Evolutionary conservation across 2,113 vertebrate genomes (phyloP).

Genomic region (Corythornis cristatus): DNA sequence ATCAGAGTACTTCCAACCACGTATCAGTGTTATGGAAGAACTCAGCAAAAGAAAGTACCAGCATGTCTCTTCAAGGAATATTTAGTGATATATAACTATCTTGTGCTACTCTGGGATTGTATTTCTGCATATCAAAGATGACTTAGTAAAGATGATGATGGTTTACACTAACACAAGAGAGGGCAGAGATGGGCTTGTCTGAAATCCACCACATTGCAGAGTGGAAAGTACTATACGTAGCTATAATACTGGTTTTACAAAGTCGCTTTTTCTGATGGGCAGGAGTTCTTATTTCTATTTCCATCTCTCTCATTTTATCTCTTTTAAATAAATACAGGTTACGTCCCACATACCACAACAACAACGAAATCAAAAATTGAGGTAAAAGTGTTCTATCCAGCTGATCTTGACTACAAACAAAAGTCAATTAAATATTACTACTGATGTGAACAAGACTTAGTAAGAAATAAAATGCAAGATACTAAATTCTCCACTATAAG

Average conservation of each 20-base stretch:
- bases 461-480: conserved; percentile 36
- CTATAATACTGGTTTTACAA: conserved; percentile 29
- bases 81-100: neutral
- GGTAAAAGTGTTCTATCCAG: conserved; percentile 79
- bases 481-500: conserved; percentile 46
- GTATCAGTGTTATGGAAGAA: neutral
- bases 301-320: neutral
- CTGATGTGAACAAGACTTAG: conserved; percentile 18
- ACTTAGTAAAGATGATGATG: neutral
- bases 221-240: conserved; percentile 16
- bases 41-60: neutral
- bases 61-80: neutral
- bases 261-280: neutral
- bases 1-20: neutral
- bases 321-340: conserved; percentile 32
- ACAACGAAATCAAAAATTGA: conserved; percentile 72
- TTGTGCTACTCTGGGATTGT: neutral
- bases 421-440: conserved; percentile 60
- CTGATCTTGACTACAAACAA: conserved; percentile 48
- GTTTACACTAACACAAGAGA: neutral
- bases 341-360: conserved; percentile 15
- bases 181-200: conserved; percentile 47
- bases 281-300: neutral
- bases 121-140: neutral
- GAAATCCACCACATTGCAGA: conserved; percentile 41